phyloP scores from a whole-genome alignment of 2,888 invertebrate genomes.

The Napeogenes inachia region DNA sequence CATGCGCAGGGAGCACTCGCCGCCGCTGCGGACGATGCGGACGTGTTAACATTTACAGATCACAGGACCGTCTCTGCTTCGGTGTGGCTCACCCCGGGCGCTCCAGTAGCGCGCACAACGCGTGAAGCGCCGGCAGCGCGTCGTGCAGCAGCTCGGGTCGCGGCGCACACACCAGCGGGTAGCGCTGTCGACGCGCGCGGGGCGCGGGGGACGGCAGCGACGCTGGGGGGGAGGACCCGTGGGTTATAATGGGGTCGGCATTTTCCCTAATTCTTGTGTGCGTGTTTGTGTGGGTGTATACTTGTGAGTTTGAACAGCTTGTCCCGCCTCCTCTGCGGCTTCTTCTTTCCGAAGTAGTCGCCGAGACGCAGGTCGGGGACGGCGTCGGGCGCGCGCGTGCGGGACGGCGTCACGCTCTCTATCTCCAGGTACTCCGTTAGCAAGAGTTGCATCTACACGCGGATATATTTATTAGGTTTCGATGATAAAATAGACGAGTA shows the following conservation, averaged over 20 bases:
- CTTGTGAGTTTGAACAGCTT: slow-evolving; percentile 58
- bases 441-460: slow-evolving; percentile 85
- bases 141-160: slow-evolving; percentile 84
- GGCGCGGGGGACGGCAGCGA: slow-evolving; percentile 25
- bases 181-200: slow-evolving; percentile 33
- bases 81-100: slow-evolving; percentile 63
- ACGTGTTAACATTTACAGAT: no score
- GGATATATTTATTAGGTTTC: neutral
- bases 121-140: slow-evolving; percentile 88
- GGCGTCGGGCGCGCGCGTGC: slow-evolving; percentile 48
- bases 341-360: slow-evolving; percentile 63
- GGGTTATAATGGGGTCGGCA: no score
- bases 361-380: slow-evolving; percentile 43
- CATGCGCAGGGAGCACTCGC: slow-evolving; percentile 85
- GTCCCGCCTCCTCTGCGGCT: slow-evolving; percentile 48
- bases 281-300: slow-evolving; percentile 25
- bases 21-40: slow-evolving; percentile 36
- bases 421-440: slow-evolving; percentile 92
- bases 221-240: neutral
- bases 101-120: slow-evolving; percentile 91
- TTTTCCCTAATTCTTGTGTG: no score
- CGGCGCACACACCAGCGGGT: slow-evolving; percentile 83
- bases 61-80: no score
- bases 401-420: slow-evolving; percentile 84
- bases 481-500: neutral